Conservation (phyloP, 2,113 vertebrate species). For the Chaetops frenatus region DNA sequence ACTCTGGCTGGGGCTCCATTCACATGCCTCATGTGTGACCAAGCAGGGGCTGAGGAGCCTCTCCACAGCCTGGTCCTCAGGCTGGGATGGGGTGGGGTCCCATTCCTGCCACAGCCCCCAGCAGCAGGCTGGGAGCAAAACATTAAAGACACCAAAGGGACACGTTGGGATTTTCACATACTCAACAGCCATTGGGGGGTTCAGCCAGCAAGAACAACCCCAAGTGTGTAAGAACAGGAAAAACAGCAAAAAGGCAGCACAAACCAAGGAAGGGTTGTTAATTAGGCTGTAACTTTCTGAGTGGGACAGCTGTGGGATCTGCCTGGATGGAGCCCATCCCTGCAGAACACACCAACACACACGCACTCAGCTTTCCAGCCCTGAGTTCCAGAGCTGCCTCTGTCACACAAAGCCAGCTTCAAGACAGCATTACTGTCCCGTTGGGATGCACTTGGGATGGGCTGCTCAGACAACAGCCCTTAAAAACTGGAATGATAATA, state of each 20-base stretch:
- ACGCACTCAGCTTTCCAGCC: background rate
- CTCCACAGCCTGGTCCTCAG: conserved; percentile 24
- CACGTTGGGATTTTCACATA: background rate
- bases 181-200: background rate
- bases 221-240: background rate
- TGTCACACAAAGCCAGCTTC: conserved; percentile 9
- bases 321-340: background rate
- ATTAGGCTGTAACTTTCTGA: background rate
- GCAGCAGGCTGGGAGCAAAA: background rate
- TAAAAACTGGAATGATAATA: background rate
- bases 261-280: background rate
- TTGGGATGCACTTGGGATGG: conserved; percentile 29
- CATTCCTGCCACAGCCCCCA: background rate
- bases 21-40: conserved; percentile 35
- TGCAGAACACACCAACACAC: background rate
- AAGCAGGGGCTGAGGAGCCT: background rate
- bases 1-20: conserved; percentile 11
- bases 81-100: conserved; percentile 30
- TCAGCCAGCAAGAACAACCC: background rate
- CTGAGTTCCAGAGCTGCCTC: background rate
- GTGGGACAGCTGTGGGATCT: background rate
- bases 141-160: background rate
- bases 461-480: conserved; percentile 36
- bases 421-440: background rate
- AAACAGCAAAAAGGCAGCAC: background rate